Percentiles rank a stretch among this genome's conserved stretches.
Conservation (phyloP, 2,113 vertebrate species). For the Aplodontia rufa region DNA sequence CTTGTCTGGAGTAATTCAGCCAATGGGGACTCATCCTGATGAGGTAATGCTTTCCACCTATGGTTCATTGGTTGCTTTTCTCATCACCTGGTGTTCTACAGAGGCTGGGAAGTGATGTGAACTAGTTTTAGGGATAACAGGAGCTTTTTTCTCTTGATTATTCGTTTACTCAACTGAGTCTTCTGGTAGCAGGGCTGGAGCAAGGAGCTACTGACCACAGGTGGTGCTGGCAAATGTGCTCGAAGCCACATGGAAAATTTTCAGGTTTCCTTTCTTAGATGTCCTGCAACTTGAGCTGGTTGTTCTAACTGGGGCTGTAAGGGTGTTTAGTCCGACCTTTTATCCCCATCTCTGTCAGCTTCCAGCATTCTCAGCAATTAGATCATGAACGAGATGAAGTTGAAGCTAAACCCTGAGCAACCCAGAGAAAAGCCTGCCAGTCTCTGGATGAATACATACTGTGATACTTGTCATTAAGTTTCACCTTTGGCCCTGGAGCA, state of each 20-base stretch:
- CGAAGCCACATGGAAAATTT: background rate
- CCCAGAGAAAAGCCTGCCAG: background rate
- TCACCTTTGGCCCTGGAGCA: background rate
- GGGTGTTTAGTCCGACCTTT: background rate
- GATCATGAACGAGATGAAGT: background rate
- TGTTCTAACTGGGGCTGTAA: background rate
- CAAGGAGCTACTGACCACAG: background rate
- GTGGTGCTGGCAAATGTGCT: background rate
- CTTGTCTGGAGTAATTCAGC: background rate
- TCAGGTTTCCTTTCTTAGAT: background rate
- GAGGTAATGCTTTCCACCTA: slow-evolving; percentile 36
- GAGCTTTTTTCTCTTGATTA: background rate
- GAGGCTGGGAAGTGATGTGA: background rate
- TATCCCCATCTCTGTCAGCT: background rate
- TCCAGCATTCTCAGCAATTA: background rate
- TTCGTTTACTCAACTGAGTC: background rate
- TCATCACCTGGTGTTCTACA: background rate
- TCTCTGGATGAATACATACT: background rate
- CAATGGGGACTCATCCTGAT: slow-evolving; percentile 1
- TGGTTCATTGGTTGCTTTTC: slow-evolving; percentile 14
- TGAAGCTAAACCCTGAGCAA: background rate
- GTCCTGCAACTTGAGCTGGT: background rate
- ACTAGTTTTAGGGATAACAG: background rate
- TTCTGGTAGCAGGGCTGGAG: background rate
- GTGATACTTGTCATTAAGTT: background rate